These are phyloP conservation scores for Vombatus ursinus DNA, from an alignment of 2,113 vertebrate genomes.

Conservation along the genomic window DNA sequence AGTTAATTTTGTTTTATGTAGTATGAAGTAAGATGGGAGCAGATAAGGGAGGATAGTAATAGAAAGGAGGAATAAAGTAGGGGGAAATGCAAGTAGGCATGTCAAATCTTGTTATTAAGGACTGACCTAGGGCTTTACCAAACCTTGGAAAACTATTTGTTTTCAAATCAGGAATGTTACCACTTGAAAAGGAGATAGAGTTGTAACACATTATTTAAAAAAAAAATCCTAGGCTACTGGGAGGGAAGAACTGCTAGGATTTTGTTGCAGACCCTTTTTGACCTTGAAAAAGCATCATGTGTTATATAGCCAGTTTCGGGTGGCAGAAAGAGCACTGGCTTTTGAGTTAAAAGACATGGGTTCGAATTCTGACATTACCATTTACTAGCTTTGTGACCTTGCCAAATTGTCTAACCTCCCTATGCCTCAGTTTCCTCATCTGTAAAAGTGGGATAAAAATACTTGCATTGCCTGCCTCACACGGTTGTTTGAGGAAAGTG, in stretches of 20 bases:
- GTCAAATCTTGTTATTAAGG: background rate
- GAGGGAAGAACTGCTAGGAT: background rate
- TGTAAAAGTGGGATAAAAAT: too few relatives aligned
- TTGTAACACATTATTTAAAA: background rate
- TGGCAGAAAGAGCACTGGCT: too few relatives aligned
- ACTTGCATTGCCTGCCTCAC: too few relatives aligned
- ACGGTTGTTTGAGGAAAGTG: too few relatives aligned
- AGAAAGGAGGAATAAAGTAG: background rate
- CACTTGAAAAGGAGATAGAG: conserved; percentile 8
- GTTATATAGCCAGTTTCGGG: too few relatives aligned
- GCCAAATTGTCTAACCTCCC: too few relatives aligned
- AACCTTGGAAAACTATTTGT: background rate
- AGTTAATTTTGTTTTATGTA: background rate
- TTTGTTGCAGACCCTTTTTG: background rate
- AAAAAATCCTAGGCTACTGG: background rate
- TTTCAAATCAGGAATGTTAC: background rate
- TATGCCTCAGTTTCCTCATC: too few relatives aligned
- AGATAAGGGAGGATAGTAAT: background rate
- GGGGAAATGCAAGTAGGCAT: background rate
- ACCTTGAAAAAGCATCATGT: background rate
- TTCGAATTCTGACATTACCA: too few relatives aligned
- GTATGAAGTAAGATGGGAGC: background rate
- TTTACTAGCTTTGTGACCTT: too few relatives aligned
- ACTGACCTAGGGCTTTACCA: background rate
- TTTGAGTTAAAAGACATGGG: too few relatives aligned